Percentiles rank a stretch among this genome's conserved stretches.
Evolutionary conservation across 1,140 invertebrate genomes (phyloP).

Genomic region (Psilanteris sp.): DNA sequence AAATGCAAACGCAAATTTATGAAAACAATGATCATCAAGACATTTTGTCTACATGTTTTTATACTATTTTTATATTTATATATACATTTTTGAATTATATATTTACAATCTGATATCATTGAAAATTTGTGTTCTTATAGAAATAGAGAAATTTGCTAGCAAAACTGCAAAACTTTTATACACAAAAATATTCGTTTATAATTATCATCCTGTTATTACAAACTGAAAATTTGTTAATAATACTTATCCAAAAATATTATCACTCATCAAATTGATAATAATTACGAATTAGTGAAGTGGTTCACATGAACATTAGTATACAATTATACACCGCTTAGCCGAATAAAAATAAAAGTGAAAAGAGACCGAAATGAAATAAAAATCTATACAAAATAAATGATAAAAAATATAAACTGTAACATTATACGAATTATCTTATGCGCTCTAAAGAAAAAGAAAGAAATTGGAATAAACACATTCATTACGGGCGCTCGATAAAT

Average conservation of each 20-base stretch:
- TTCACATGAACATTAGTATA: slow-evolving; percentile 24
- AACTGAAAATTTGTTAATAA: neutral
- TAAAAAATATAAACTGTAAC: slow-evolving; percentile 7
- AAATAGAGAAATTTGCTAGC: slow-evolving; percentile 54
- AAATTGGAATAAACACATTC: slow-evolving; percentile 23
- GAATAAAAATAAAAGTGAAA: neutral
- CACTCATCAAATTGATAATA: slow-evolving; percentile 39
- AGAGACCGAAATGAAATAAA: neutral
- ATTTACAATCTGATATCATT: slow-evolving; percentile 25
- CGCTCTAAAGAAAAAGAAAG: slow-evolving; percentile 40
- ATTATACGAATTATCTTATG: slow-evolving; percentile 8
- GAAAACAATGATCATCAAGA: too few species aligned
- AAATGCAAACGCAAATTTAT: too few species aligned
- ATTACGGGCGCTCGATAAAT: slow-evolving; percentile 28
- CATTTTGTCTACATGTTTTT: slow-evolving; percentile 26
- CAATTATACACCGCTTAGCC: slow-evolving; percentile 17
- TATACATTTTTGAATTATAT: slow-evolving; percentile 37
- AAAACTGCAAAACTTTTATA: too few species aligned
- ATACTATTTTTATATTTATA: slow-evolving; percentile 45
- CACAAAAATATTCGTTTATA: too few species aligned
- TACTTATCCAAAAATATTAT: slow-evolving; percentile 4
- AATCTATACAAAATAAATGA: slow-evolving; percentile 3
- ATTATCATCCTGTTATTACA: too few species aligned
- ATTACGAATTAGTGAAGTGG: slow-evolving; percentile 28
- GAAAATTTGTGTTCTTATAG: too few species aligned